A percentile compares a stretch with the other conserved stretches of the same genome.
Conservation (phyloP, 2,888 invertebrate genomes). For the Gerris lacustris region DNA sequence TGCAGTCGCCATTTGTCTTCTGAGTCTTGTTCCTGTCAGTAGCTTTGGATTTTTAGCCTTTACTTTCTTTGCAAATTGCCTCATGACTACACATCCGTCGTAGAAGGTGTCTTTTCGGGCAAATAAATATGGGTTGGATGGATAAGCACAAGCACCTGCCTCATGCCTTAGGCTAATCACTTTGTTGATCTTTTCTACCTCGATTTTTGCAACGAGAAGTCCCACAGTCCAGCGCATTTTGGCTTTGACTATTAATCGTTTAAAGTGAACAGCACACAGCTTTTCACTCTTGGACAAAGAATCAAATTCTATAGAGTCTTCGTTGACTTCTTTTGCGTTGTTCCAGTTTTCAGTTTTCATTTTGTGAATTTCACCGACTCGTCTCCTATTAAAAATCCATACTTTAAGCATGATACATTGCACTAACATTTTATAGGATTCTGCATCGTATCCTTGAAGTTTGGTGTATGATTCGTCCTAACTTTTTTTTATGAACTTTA, state of each 20-base stretch:
- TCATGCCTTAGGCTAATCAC: neutral
- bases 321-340: no score
- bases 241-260: neutral
- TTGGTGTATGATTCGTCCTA: no score
- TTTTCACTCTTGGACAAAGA: neutral
- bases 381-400: no score
- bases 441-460: no score
- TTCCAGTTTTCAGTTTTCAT: no score
- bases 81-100: constrained; percentile 9
- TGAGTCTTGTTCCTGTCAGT: constrained; percentile 8
- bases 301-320: neutral
- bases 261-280: neutral
- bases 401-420: no score
- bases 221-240: neutral
- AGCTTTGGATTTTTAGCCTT: constrained; percentile 12
- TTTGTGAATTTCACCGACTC: no score
- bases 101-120: neutral
- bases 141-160: neutral
- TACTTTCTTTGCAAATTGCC: constrained; percentile 6
- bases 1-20: neutral
- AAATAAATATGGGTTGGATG: constrained; percentile 9
- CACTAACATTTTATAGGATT: no score
- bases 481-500: no score
- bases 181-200: no score
- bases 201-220: no score